A percentile compares a stretch with the other conserved stretches of the same genome.
These are phyloP conservation scores for Taenaris catops DNA, from an alignment of 2,888 invertebrate genomes.

Conservation along the genomic window DNA sequence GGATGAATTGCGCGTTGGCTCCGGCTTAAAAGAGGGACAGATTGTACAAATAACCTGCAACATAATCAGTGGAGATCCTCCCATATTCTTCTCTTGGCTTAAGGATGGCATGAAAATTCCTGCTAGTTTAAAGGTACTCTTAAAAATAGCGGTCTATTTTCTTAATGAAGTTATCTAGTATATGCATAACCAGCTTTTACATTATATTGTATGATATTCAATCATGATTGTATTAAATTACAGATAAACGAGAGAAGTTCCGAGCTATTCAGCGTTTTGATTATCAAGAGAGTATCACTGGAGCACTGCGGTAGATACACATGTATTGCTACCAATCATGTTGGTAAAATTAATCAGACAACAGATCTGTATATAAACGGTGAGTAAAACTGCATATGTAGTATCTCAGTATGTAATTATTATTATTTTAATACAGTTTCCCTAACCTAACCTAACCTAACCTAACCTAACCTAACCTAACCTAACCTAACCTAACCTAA, in stretches of 20 bases:
- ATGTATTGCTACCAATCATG: slow-evolving; percentile 85
- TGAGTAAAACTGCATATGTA: slow-evolving; percentile 48
- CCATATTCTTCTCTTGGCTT: slow-evolving; percentile 85
- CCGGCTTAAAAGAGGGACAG: slow-evolving; percentile 89
- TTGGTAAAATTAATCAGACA: slow-evolving; percentile 85
- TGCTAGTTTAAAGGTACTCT: slow-evolving; percentile 82
- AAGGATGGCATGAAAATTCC: slow-evolving; percentile 84
- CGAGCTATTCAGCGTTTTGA: slow-evolving; percentile 84
- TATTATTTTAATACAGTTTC: no score
- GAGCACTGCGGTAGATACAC: slow-evolving; percentile 86
- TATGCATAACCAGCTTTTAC: no score
- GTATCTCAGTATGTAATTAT: no score
- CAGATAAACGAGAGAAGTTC: slow-evolving; percentile 84
- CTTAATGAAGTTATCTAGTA: no score
- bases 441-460: no score
- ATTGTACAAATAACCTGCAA: slow-evolving; percentile 91
- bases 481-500: no score
- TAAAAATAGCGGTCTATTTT: no score
- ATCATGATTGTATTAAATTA: no score
- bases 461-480: no score
- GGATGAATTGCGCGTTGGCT: slow-evolving; percentile 89
- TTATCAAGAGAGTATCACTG: slow-evolving; percentile 84
- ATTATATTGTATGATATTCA: no score
- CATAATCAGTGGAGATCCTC: slow-evolving; percentile 85
- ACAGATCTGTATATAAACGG: slow-evolving; percentile 86